Conservation (phyloP, 2,113 vertebrate species). For the Peromyscus polionotus region DNA sequence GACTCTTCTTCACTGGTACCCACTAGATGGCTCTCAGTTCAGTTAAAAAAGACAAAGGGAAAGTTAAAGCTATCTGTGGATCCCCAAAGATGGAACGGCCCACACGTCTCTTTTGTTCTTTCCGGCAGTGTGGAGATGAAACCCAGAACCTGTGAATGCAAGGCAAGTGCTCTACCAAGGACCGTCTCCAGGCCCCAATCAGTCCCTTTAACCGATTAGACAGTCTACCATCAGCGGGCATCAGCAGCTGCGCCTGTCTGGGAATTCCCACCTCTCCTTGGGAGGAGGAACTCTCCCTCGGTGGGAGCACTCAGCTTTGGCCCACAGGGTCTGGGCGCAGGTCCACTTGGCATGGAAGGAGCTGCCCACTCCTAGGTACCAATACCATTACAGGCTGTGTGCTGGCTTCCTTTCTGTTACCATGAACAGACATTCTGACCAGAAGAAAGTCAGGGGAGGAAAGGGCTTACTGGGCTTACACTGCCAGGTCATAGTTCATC, state of each 20-base stretch:
- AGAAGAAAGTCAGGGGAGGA: neutral
- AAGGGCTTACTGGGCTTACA: neutral
- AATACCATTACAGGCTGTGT: neutral
- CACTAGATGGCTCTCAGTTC: neutral
- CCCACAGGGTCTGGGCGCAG: fast-evolving
- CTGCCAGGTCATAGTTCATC: neutral
- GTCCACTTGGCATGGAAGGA: fast-evolving
- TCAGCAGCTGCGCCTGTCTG: fast-evolving
- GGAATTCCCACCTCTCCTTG: neutral
- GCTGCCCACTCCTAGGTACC: too few species aligned
- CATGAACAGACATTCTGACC: neutral
- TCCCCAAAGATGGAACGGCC: neutral
- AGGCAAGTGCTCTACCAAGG: neutral
- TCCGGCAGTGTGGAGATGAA: neutral
- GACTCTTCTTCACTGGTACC: neutral
- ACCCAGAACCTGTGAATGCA: neutral
- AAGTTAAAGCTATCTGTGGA: neutral
- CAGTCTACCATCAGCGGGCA: neutral
- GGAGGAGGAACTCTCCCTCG: neutral
- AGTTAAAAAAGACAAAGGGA: neutral
- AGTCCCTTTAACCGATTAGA: neutral
- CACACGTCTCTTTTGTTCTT: neutral
- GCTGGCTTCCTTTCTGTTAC: neutral
- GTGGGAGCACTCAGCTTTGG: neutral
- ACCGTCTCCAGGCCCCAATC: too few species aligned